A percentile compares a stretch with the other conserved stretches of the same genome.
These are phyloP conservation scores for Apis laboriosa DNA, from an alignment of 1,140 invertebrate genomes.

Conservation along the genomic window DNA sequence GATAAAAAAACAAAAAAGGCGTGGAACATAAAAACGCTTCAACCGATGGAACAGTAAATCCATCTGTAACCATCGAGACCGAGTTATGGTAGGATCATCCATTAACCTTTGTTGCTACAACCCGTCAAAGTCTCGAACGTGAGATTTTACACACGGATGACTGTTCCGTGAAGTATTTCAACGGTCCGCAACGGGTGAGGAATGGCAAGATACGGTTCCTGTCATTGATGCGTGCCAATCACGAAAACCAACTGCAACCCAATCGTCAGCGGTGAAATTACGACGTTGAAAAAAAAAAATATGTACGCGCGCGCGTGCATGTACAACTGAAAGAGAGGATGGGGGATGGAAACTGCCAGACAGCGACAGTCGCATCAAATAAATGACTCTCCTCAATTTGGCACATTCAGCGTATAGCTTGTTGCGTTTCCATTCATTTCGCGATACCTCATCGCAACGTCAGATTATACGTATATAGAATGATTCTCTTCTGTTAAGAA, in stretches of 20 bases:
- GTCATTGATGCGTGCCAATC: slow-evolving; percentile 64
- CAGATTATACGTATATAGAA: slow-evolving; percentile 5
- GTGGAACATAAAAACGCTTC: not conserved
- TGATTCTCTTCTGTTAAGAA: no score
- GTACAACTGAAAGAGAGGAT: not conserved
- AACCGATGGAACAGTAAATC: not conserved
- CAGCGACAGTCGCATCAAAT: slow-evolving; percentile 56
- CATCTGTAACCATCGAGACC: slow-evolving; percentile 11
- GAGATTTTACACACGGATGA: slow-evolving; percentile 39
- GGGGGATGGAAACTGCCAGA: slow-evolving; percentile 51
- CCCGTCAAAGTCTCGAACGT: slow-evolving; percentile 34
- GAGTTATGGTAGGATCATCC: slow-evolving; percentile 21
- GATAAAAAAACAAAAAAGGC: not conserved
- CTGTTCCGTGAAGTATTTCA: slow-evolving; percentile 21
- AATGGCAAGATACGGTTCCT: slow-evolving; percentile 15
- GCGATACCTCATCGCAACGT: slow-evolving; percentile 53
- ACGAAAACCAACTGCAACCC: slow-evolving; percentile 38
- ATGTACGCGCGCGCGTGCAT: not conserved
- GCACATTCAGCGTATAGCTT: slow-evolving; percentile 71
- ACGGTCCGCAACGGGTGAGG: slow-evolving; percentile 23
- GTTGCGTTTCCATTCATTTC: slow-evolving; percentile 72
- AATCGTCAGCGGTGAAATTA: slow-evolving; percentile 62
- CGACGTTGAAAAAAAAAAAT: slow-evolving; percentile 42
- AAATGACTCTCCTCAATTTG: slow-evolving; percentile 69
- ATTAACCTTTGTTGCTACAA: slow-evolving; percentile 41